A percentile compares a stretch with the other conserved stretches of the same genome.
Conservation (phyloP, 2,888 invertebrate species). For the Drosophila mettleri region DNA sequence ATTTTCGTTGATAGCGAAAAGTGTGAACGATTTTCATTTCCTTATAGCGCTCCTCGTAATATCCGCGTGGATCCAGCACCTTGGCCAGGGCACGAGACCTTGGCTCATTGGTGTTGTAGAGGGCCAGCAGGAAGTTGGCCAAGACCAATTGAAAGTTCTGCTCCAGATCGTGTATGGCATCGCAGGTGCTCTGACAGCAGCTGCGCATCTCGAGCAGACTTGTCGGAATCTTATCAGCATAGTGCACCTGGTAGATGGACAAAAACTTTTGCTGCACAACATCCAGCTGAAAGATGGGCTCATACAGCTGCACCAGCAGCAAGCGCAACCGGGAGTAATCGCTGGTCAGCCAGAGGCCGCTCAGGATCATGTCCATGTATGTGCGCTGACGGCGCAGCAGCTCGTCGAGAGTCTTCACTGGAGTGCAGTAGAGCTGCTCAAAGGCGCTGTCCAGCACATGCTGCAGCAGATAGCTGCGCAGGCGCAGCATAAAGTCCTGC, state of each 20-base stretch:
- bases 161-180: slow-evolving; percentile 27
- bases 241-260: background rate
- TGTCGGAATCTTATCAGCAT: background rate
- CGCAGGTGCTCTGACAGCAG: slow-evolving; percentile 33
- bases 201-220: slow-evolving; percentile 8
- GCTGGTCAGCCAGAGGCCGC: slow-evolving; percentile 11
- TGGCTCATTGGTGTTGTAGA: slow-evolving; percentile 1
- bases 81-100: slow-evolving; percentile 20
- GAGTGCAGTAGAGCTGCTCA: slow-evolving; percentile 5
- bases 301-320: slow-evolving; percentile 28
- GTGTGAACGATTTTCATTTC: slow-evolving; percentile 8
- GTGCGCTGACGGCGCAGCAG: slow-evolving; percentile 35
- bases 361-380: slow-evolving; percentile 36
- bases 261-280: slow-evolving; percentile 37
- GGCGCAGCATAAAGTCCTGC: slow-evolving; percentile 19
- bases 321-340: background rate
- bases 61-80: slow-evolving; percentile 12
- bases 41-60: background rate
- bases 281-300: slow-evolving; percentile 37
- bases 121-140: slow-evolving; percentile 18
- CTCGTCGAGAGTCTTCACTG: slow-evolving; percentile 37
- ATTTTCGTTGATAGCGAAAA: slow-evolving; percentile 3
- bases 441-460: slow-evolving; percentile 33
- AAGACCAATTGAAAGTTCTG: slow-evolving; percentile 28
- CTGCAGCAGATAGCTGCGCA: slow-evolving; percentile 24